phyloP scores from a whole-genome alignment of 92 coral and sea anemone species.

The Actinernus sp. region DNA sequence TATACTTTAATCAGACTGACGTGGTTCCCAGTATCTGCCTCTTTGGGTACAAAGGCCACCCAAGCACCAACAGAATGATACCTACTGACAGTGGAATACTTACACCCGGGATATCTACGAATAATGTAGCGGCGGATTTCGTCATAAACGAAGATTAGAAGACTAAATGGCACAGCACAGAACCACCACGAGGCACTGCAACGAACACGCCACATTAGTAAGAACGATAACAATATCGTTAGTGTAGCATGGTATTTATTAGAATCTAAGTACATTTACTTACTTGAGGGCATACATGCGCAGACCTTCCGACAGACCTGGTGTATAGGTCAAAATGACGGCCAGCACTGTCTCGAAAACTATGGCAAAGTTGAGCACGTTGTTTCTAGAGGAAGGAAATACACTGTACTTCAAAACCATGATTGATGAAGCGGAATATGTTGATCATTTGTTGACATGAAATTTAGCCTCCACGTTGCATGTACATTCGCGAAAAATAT shows the following conservation, averaged over 20 bases:
- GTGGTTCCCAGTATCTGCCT: no score
- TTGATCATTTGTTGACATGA: not conserved
- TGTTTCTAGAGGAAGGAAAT: constrained; percentile 63
- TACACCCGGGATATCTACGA: constrained; percentile 93
- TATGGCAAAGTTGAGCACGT: constrained; percentile 87
- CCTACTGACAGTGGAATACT: no score
- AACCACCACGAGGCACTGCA: constrained; percentile 96
- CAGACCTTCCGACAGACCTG: constrained; percentile 91
- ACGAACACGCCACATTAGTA: no score
- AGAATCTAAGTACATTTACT: no score
- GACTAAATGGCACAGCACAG: constrained; percentile 88
- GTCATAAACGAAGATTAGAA: constrained; percentile 88
- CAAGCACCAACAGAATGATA: no score
- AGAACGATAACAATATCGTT: not conserved
- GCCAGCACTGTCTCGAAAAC: constrained; percentile 91
- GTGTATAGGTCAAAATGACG: constrained; percentile 83
- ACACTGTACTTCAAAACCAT: no score
- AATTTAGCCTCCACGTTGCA: not conserved
- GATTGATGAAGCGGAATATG: not conserved
- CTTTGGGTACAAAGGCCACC: no score
- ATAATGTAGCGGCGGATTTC: constrained; percentile 88
- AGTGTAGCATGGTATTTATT: no score
- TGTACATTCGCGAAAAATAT: no score
- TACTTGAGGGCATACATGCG: constrained; percentile 95
- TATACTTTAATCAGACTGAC: no score